phyloP scores from a whole-genome alignment of 2,113 vertebrate species.

The Oriolus oriolus region DNA sequence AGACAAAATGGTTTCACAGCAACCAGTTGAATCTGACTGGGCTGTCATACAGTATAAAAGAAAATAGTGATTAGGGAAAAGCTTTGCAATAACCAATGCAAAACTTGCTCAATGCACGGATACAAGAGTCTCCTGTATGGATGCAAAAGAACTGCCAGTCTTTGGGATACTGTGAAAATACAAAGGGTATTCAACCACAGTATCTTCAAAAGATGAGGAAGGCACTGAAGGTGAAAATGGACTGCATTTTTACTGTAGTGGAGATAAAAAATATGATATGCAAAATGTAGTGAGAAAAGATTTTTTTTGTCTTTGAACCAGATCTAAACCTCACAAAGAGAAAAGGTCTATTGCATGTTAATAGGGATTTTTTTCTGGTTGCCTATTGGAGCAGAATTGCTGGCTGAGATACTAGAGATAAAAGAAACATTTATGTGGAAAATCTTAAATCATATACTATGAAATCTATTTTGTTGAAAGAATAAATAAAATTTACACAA shows the following conservation, averaged over 20 bases:
- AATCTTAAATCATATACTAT: background rate
- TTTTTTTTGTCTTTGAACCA: background rate
- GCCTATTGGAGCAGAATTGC: background rate
- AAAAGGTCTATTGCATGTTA: background rate
- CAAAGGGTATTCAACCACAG: background rate
- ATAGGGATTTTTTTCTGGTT: background rate
- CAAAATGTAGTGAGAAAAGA: background rate
- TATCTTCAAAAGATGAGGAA: background rate
- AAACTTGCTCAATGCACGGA: background rate
- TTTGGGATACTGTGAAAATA: constrained; percentile 3
- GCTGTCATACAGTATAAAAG: background rate
- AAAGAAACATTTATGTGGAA: background rate
- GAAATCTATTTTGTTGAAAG: background rate
- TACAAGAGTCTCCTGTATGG: background rate
- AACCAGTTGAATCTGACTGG: background rate
- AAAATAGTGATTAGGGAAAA: background rate
- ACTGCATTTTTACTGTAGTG: background rate
- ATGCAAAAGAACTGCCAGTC: background rate
- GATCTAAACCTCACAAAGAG: background rate
- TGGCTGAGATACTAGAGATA: background rate
- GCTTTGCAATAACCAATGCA: background rate
- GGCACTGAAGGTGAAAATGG: background rate
- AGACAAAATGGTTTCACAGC: background rate
- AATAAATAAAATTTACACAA: background rate
- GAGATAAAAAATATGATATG: background rate